phyloP scores from a whole-genome alignment of 1,140 invertebrate genomes.

The Drosophila leontia region DNA sequence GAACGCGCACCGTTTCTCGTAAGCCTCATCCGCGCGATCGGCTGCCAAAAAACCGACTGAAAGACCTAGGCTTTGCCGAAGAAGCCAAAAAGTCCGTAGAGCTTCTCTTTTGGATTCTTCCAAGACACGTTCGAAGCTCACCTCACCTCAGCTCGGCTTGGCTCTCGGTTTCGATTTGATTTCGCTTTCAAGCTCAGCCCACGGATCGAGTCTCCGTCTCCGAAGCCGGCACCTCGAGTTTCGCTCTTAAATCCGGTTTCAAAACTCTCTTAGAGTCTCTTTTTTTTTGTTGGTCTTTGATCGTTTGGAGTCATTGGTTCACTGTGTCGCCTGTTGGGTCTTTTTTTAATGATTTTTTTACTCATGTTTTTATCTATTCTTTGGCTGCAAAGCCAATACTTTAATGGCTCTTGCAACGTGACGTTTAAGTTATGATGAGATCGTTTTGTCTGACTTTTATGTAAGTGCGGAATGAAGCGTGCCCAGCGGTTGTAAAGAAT shows the following conservation, averaged over 20 bases:
- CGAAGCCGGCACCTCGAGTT: conserved; percentile 21
- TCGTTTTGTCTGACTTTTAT: conserved; percentile 52
- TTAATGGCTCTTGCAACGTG: conserved; percentile 69
- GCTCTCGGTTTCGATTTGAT: conserved; percentile 83
- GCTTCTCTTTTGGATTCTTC: conserved; percentile 65
- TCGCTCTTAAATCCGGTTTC: conserved; percentile 56
- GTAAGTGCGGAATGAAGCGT: conserved; percentile 38
- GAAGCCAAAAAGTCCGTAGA: conserved; percentile 56
- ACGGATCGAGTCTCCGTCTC: conserved; percentile 31
- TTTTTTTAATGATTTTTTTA: neutral
- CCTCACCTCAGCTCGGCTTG: conserved; percentile 65
- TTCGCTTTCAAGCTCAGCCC: conserved; percentile 69
- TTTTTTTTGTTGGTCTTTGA: conserved; percentile 11
- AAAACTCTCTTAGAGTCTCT: conserved; percentile 62
- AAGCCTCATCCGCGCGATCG: conserved; percentile 71
- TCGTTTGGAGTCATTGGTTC: conserved; percentile 57
- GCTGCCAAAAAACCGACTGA: conserved; percentile 80
- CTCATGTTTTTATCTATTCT: conserved; percentile 26
- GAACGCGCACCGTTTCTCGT: conserved; percentile 22
- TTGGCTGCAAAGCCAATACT: conserved; percentile 46
- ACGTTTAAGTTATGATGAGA: conserved; percentile 65
- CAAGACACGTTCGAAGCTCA: conserved; percentile 31
- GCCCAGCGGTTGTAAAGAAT: conserved; percentile 53
- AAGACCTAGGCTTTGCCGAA: conserved; percentile 60
- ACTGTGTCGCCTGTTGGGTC: conserved; percentile 51